Base-by-base conservation (phyloP, 2,113 vertebrate species). In the Melierax canorus region DNA sequence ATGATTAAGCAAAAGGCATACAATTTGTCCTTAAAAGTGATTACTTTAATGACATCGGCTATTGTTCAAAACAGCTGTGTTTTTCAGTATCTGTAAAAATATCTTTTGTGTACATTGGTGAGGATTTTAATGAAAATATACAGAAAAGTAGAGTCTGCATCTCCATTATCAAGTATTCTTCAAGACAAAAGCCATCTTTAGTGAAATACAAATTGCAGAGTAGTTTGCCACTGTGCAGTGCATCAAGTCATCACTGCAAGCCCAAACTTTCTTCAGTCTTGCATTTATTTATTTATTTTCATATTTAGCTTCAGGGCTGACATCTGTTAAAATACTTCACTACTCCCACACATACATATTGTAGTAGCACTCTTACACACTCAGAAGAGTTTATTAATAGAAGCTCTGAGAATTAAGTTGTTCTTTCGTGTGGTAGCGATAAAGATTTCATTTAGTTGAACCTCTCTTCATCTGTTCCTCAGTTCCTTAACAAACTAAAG, bases 11-110 rank as follows among this genome's bases (percentile, higher is more conserved):
- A 96, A 96, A 97, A 97, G 71, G 67, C 94, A 69, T 88, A 83
- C 96, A 97, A 97, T 98, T 98, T 97, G 94, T 89, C 87, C 81
- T 97, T 96, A 92, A 97, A 97, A 97, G 94, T 78, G 95, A 68
- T 63, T 78, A 30, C 71, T 71, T 43, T 50, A 38, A 64, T 38
- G 93, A 78, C 91, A 82, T 94, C 76, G 68, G 87, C 87, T 92
- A 89, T 94, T 97, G 88, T 92, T 94, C 58, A 39, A 83, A 66
- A 88, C 94, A 90, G 90, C 90, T 92, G 86, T 69, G 88, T 83
- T 94, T 86, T 94, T 72, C 48, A 50, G 5, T 68, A 92, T 83
- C 67, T 92, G 26, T 66, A 69, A 79, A 93, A 91, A 85, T 72
- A 77, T 24, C 71, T 85, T 78, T 45, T n/a, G 16, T 71, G 27